phyloP scores from a whole-genome alignment of 2,888 invertebrate genomes.

The Agriopis leucophaearia region DNA sequence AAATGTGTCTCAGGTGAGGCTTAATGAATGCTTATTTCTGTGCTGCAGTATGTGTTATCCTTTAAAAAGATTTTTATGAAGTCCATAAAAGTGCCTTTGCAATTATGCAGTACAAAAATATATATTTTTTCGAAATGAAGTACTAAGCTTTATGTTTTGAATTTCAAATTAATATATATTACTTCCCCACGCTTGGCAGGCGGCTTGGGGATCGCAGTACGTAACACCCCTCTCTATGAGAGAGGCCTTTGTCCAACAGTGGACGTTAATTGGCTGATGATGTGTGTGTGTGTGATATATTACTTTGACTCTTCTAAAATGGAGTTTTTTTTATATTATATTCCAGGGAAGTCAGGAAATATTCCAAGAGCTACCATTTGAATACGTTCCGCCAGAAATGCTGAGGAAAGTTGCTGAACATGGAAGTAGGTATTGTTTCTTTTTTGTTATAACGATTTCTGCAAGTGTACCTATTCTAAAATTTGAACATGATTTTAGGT shows the following conservation, averaged over 20 bases:
- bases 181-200: too few species aligned
- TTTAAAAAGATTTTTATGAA: too few species aligned
- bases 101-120: not conserved
- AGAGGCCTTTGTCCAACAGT: too few species aligned
- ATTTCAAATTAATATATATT: not conserved
- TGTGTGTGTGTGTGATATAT: too few species aligned
- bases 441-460: not conserved
- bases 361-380: constrained; percentile 98
- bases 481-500: constrained; percentile 79
- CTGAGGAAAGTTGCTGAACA: constrained; percentile 98
- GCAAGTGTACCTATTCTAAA: not conserved
- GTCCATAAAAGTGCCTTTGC: too few species aligned
- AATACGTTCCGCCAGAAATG: constrained; percentile 98
- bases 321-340: not conserved
- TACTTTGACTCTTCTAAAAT: not conserved
- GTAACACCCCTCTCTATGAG: too few species aligned
- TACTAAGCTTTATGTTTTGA: not conserved
- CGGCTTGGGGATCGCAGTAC: not conserved
- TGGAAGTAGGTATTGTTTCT: constrained; percentile 90
- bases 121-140: not conserved
- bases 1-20: constrained; percentile 94
- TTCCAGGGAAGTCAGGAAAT: constrained; percentile 93
- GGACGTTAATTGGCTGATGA: too few species aligned
- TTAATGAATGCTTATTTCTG: not conserved
- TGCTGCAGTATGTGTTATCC: not conserved